Evolutionary conservation across 1,140 invertebrate species (phyloP).

Genomic region (Vanessa atalanta): DNA sequence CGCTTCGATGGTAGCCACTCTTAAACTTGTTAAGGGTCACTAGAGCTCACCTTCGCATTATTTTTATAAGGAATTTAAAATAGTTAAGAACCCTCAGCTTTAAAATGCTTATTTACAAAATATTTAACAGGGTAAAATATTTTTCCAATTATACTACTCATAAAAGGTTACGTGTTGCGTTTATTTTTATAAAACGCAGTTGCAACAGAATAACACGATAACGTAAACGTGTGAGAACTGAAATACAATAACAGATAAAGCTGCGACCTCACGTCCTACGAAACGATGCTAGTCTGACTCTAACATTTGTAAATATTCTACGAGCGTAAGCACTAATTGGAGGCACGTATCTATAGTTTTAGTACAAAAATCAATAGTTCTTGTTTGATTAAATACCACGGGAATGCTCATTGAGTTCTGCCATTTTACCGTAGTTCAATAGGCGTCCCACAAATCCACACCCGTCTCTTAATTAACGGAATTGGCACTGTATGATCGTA

Average conservation of each 20-base stretch:
- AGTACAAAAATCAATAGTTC: slow-evolving; percentile 64
- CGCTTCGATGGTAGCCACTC: slow-evolving; percentile 60
- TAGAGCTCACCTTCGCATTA: slow-evolving; percentile 59
- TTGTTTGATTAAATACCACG: slow-evolving; percentile 63
- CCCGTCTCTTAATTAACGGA: slow-evolving; percentile 49
- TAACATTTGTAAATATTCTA: slow-evolving; percentile 48
- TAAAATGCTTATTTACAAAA: slow-evolving; percentile 7
- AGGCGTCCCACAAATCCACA: slow-evolving; percentile 40
- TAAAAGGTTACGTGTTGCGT: neutral
- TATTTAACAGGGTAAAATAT: slow-evolving; percentile 2
- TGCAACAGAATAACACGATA: slow-evolving; percentile 17
- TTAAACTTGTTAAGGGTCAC: slow-evolving; percentile 63
- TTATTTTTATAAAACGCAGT: neutral
- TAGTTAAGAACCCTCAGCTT: slow-evolving; percentile 28
- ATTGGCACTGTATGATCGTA: slow-evolving; percentile 42
- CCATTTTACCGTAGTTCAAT: slow-evolving; percentile 49
- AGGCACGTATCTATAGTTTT: slow-evolving; percentile 63
- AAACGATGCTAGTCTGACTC: slow-evolving; percentile 23
- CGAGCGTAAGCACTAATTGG: slow-evolving; percentile 59
- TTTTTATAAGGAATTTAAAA: slow-evolving; percentile 58
- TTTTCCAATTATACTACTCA: neutral
- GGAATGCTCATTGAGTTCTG: slow-evolving; percentile 54
- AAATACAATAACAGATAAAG: slow-evolving; percentile 30
- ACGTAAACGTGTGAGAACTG: slow-evolving; percentile 11
- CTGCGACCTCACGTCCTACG: slow-evolving; percentile 19